Conservation (phyloP, 2,797 vertebrate genomes). For the Selene dorsalis region DNA sequence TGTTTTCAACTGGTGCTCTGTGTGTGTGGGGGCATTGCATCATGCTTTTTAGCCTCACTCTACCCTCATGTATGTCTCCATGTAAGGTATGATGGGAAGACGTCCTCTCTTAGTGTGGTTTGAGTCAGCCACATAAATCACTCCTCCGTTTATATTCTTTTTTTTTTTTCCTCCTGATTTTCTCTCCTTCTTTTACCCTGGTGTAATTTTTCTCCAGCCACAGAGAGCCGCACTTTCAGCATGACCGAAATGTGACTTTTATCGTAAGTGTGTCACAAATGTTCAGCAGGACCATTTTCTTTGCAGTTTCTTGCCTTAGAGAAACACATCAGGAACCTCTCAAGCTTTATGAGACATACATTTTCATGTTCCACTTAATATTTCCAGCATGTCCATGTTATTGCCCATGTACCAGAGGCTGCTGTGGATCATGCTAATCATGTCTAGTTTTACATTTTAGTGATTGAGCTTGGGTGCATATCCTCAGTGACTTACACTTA, state of each 20-base stretch:
- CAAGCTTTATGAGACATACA: slow-evolving; percentile 79
- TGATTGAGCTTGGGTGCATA: slow-evolving; percentile 31
- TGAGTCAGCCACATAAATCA: slow-evolving; percentile 78
- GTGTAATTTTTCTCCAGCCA: slow-evolving; percentile 63
- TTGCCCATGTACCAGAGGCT: slow-evolving; percentile 53
- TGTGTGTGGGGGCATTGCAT: slow-evolving; percentile 69
- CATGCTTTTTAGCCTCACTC: slow-evolving; percentile 64
- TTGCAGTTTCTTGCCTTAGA: slow-evolving; percentile 51
- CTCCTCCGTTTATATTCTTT: slow-evolving; percentile 56
- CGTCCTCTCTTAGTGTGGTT: slow-evolving; percentile 66
- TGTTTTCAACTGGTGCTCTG: slow-evolving; percentile 60
- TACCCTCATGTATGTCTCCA: slow-evolving; percentile 76
- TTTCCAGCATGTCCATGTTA: slow-evolving; percentile 73
- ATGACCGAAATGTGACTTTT: slow-evolving; percentile 51
- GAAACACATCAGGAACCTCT: slow-evolving; percentile 78
- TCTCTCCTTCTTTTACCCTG: slow-evolving; percentile 52
- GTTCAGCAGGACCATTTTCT: slow-evolving; percentile 69
- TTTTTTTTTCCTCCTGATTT: slow-evolving; percentile 35
- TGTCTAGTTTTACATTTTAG: slow-evolving; percentile 50
- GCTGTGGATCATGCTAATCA: slow-evolving; percentile 69
- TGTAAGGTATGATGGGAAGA: slow-evolving; percentile 81
- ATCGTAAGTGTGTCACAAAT: slow-evolving; percentile 69
- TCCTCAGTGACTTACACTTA: slow-evolving; percentile 32
- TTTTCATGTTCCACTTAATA: slow-evolving; percentile 81
- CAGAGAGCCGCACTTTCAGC: slow-evolving; percentile 46